Evolutionary conservation across 2,888 invertebrate genomes (phyloP).

Genomic region (Pachydiplax longipennis): DNA sequence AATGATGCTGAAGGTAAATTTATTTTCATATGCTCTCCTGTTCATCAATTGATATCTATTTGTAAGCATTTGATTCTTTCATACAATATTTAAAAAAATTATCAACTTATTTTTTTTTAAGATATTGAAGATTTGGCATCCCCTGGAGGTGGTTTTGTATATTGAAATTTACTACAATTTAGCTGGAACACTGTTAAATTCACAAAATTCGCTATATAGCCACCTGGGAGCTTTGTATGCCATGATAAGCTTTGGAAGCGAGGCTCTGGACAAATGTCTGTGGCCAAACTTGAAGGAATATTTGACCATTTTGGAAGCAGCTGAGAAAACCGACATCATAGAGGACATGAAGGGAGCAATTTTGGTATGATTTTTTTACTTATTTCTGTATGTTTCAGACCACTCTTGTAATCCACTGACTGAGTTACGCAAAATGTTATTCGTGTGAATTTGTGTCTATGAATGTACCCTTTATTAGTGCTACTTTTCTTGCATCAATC

Average conservation of each 20-base stretch:
- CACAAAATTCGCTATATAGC: constrained; percentile 45
- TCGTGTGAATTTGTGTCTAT: too few species aligned
- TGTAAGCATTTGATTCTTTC: not conserved
- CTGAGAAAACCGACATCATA: not conserved
- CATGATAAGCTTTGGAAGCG: constrained; percentile 46
- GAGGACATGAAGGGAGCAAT: constrained; percentile 20
- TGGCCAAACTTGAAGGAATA: constrained; percentile 49
- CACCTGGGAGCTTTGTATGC: constrained; percentile 48
- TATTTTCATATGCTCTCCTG: not conserved
- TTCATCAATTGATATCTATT: not conserved
- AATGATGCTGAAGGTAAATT: constrained; percentile 13
- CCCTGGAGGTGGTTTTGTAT: constrained; percentile 13
- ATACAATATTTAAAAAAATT: too few species aligned
- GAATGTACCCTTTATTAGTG: too few species aligned
- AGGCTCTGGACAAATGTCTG: constrained; percentile 48
- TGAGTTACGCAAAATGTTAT: not conserved
- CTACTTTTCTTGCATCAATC: too few species aligned
- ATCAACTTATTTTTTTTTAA: not conserved
- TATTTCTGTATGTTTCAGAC: too few species aligned
- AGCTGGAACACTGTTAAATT: constrained; percentile 46
- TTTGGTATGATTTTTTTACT: constrained; percentile 5
- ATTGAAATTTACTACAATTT: constrained; percentile 48
- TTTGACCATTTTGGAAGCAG: constrained; percentile 8
- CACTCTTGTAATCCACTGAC: too few species aligned
- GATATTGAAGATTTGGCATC: constrained; percentile 35